A percentile compares a stretch with the other conserved stretches of the same genome.
Evolutionary conservation across 2,113 vertebrate genomes (phyloP).

Genomic region (Dasyornis broadbenti): DNA sequence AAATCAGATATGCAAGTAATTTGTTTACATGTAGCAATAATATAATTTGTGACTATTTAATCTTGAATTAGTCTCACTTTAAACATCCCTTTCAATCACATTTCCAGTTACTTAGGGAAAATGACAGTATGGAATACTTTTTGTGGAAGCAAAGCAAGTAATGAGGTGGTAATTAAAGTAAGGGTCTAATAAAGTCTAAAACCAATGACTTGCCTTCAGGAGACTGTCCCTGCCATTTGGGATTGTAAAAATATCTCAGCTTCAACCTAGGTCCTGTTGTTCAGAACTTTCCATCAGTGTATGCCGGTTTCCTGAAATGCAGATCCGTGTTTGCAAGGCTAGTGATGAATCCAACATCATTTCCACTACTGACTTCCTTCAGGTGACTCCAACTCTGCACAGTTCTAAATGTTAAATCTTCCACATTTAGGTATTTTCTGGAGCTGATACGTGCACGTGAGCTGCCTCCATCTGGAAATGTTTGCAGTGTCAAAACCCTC

Average conservation of each 20-base stretch:
- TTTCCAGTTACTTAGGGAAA: slow-evolving; percentile 58
- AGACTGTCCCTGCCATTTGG: background rate
- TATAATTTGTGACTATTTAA: slow-evolving; percentile 69
- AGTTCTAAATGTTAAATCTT: background rate
- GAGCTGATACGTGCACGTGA: background rate
- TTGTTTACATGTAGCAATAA: slow-evolving; percentile 67
- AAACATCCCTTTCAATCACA: slow-evolving; percentile 61
- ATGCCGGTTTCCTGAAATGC: background rate
- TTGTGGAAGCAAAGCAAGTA: slow-evolving; percentile 36
- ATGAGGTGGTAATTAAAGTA: slow-evolving; percentile 50
- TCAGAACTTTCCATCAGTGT: background rate
- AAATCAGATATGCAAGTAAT: slow-evolving; percentile 69
- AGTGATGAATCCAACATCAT: background rate
- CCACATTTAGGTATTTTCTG: background rate
- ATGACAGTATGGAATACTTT: slow-evolving; percentile 52
- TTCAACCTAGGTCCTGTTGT: background rate
- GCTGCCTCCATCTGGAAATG: background rate
- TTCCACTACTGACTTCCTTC: background rate
- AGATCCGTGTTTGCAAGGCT: background rate
- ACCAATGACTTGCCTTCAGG: background rate
- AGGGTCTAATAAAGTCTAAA: slow-evolving; percentile 46
- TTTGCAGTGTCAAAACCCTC: background rate
- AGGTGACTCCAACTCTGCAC: background rate
- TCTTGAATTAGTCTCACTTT: slow-evolving; percentile 64
- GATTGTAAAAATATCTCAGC: background rate